Conservation (phyloP, 2,113 vertebrate genomes). For the Corapipo altera region DNA sequence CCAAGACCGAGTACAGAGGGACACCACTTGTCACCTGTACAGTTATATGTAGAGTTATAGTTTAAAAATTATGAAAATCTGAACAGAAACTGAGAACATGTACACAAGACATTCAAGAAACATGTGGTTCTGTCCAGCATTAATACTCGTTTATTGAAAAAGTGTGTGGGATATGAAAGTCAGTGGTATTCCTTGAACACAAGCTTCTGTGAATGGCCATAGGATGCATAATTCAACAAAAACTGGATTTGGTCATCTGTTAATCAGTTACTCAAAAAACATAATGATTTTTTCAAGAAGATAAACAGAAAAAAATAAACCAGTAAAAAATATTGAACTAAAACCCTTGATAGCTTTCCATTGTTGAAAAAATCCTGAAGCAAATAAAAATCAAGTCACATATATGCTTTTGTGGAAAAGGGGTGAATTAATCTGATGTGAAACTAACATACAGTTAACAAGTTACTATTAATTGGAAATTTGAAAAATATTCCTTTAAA, state of each 20-base stretch:
- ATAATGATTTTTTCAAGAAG: neutral
- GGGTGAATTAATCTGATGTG: neutral
- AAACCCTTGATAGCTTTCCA: neutral
- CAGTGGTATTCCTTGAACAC: neutral
- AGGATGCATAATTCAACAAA: neutral
- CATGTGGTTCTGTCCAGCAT: neutral
- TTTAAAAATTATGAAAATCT: neutral
- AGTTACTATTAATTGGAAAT: neutral
- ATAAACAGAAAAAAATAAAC: neutral
- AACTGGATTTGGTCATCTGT: neutral
- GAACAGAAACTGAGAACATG: neutral
- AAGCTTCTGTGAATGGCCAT: neutral
- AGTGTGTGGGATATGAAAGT: neutral
- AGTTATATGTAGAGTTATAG: neutral
- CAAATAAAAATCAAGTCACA: neutral
- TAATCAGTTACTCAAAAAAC: neutral
- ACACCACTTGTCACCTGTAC: neutral
- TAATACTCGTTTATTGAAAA: neutral
- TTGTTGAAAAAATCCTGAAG: neutral
- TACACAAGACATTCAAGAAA: neutral
- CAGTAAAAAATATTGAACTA: neutral
- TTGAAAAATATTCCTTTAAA: neutral
- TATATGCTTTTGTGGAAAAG: neutral
- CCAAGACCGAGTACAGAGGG: neutral
- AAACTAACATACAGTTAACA: neutral